Conservation (phyloP, 2,113 vertebrate genomes). For the Bubo scandiacus region DNA sequence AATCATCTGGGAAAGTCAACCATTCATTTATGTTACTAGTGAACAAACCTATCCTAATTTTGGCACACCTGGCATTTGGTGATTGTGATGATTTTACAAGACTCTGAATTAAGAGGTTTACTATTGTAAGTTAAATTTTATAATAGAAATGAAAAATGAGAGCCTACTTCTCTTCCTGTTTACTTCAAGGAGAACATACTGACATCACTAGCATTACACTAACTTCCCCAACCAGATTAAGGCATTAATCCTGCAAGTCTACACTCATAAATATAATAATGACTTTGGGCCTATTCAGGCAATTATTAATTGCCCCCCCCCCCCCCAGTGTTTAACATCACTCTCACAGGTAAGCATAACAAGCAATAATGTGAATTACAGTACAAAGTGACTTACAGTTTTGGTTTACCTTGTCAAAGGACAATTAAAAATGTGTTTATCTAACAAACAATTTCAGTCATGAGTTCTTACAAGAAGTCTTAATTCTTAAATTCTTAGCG, state of each 20-base stretch:
- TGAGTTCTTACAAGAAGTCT: conserved; percentile 29
- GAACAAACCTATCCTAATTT: conserved; percentile 12
- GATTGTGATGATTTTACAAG: not conserved
- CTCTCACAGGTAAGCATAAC: conserved; percentile 14
- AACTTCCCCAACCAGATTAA: not conserved
- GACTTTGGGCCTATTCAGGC: not conserved
- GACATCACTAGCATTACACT: not conserved
- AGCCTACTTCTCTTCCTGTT: not conserved
- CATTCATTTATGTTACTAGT: not conserved
- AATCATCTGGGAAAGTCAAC: not conserved
- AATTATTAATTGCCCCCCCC: not conserved
- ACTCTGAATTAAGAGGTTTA: conserved; percentile 31
- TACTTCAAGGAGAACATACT: not conserved
- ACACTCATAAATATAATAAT: not conserved
- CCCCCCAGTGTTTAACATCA: not conserved
- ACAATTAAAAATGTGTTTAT: conserved; percentile 42
- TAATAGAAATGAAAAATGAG: conserved; percentile 34
- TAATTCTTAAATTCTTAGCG: conserved; percentile 45
- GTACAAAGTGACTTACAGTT: conserved; percentile 40
- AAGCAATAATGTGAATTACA: conserved; percentile 37
- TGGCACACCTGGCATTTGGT: conserved; percentile 4
- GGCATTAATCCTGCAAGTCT: not conserved
- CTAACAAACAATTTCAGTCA: conserved; percentile 14
- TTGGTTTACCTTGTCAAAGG: conserved; percentile 32
- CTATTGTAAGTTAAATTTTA: conserved; percentile 13